Conservation (phyloP, 2,888 invertebrate genomes). For the Drosophila phalerata region DNA sequence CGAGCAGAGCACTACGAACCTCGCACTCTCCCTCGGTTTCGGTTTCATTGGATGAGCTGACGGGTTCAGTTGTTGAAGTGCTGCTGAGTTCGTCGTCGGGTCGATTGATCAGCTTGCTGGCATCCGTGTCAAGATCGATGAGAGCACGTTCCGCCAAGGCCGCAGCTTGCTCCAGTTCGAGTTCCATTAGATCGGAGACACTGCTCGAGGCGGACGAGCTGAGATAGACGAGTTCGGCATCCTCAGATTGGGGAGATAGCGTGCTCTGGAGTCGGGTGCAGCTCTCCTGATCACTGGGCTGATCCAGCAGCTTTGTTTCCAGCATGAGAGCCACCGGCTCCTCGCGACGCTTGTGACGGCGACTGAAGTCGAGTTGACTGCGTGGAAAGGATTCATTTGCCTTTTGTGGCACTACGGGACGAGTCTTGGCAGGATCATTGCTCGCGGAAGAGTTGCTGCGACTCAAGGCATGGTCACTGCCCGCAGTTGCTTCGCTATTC, state of each 20-base stretch:
- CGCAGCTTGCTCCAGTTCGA: conserved; percentile 83
- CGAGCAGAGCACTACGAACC: conserved; percentile 43
- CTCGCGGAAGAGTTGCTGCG: conserved; percentile 77
- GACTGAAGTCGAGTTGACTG: conserved; percentile 83
- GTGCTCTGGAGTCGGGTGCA: conserved; percentile 87
- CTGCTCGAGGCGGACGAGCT: conserved; percentile 89
- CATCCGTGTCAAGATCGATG: conserved; percentile 79
- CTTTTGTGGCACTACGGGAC: conserved; percentile 85
- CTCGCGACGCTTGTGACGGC: conserved; percentile 81
- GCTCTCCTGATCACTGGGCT: conserved; percentile 87
- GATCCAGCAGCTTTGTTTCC: conserved; percentile 88
- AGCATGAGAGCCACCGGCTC: conserved; percentile 87
- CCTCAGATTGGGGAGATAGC: conserved; percentile 86
- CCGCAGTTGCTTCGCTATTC: conserved; percentile 87
- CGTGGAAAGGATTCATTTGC: conserved; percentile 85
- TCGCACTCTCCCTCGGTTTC: conserved; percentile 59
- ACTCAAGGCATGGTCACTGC: conserved; percentile 79
- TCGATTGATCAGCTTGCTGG: conserved; percentile 72
- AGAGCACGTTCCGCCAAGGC: conserved; percentile 63
- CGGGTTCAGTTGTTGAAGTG: conserved; percentile 55
- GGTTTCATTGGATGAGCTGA: conserved; percentile 57
- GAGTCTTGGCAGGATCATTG: conserved; percentile 43
- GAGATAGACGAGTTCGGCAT: conserved; percentile 90
- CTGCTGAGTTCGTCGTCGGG: conserved; percentile 64
- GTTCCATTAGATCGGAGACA: conserved; percentile 88